These are phyloP conservation scores for Agapetus fuscipes DNA, from an alignment of 2,888 invertebrate species.

Conservation along the genomic window DNA sequence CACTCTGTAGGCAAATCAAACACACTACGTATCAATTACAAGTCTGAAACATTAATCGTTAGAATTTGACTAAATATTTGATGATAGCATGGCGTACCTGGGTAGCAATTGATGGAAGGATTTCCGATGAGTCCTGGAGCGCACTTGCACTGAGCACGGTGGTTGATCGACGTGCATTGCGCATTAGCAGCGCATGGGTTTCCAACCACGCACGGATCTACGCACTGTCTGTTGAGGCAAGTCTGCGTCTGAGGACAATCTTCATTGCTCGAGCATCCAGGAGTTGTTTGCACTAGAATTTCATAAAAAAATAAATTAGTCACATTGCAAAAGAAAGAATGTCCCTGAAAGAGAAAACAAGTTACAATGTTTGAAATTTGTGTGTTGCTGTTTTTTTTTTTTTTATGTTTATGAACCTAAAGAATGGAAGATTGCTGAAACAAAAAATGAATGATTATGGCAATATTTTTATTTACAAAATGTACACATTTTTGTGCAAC, in stretches of 20 bases:
- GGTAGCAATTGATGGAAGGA: conserved; percentile 71
- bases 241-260: conserved; percentile 65
- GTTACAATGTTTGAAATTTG: too few species aligned
- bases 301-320: conserved; percentile 11
- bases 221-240: conserved; percentile 63
- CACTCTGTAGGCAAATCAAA: too few species aligned
- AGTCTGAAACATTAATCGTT: too few species aligned
- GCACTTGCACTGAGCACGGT: conserved; percentile 70
- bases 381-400: conserved; percentile 20
- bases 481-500: conserved; percentile 1
- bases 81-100: too few species aligned
- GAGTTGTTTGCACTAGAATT: conserved; percentile 31
- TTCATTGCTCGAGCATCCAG: conserved; percentile 59
- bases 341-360: conserved; percentile 2
- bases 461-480: conserved; percentile 8
- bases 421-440: too few species aligned
- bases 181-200: conserved; percentile 71
- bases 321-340: conserved; percentile 16
- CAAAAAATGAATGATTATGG: too few species aligned
- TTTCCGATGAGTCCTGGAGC: conserved; percentile 65
- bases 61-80: too few species aligned
- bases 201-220: conserved; percentile 61
- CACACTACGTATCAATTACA: too few species aligned
- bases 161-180: conserved; percentile 64
- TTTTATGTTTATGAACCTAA: too few species aligned